These are phyloP conservation scores for Tetrao urogallus DNA, from an alignment of 2,113 vertebrate genomes.

Conservation along the genomic window DNA sequence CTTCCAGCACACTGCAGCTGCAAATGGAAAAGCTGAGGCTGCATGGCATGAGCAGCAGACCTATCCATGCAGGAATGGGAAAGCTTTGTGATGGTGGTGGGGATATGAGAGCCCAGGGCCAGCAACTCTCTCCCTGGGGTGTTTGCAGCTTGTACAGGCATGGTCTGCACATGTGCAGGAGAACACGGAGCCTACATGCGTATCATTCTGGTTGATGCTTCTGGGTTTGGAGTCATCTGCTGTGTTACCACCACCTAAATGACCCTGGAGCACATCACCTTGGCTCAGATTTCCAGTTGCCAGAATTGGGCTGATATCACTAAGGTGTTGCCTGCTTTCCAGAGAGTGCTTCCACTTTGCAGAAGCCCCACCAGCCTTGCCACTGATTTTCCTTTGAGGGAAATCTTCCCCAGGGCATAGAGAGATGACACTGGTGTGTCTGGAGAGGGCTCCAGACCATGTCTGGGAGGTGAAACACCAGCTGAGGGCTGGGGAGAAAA, in stretches of 20 bases:
- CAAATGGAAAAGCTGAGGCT: accelerated
- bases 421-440: background rate
- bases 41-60: accelerated
- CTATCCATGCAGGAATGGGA: accelerated
- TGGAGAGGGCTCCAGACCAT: background rate
- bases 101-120: background rate
- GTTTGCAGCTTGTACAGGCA: background rate
- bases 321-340: background rate
- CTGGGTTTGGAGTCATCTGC: background rate
- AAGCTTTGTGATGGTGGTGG: background rate
- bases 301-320: background rate
- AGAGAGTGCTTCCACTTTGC: background rate
- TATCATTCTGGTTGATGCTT: background rate
- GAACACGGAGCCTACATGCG: accelerated
- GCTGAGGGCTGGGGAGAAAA: background rate
- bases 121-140: accelerated
- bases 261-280: background rate
- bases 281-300: background rate
- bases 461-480: background rate
- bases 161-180: background rate
- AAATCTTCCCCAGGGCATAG: background rate
- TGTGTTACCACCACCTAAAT: background rate
- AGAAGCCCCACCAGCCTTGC: background rate
- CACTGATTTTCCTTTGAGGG: background rate
- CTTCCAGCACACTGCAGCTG: background rate